phyloP scores from a whole-genome alignment of 2,113 vertebrate genomes.

The Cavia aperea region DNA sequence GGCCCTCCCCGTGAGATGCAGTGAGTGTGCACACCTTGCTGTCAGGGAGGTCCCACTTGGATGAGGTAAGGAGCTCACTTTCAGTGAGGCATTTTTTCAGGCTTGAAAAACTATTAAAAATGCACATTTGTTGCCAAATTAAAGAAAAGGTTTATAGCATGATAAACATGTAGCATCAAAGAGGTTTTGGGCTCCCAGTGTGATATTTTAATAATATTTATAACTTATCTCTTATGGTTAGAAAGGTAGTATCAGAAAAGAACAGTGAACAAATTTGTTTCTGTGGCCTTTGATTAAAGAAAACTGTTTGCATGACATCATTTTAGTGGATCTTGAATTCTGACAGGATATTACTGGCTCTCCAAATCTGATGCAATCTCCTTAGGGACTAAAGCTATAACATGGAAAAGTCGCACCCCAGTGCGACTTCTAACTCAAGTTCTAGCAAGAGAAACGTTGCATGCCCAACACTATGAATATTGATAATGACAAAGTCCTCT shows the following conservation, averaged over 20 bases:
- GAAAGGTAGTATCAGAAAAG: conserved; percentile 47
- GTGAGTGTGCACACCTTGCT: not conserved
- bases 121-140: conserved; percentile 32
- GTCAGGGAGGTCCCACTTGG: not conserved
- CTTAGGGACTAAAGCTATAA: not conserved
- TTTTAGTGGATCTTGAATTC: conserved; percentile 48
- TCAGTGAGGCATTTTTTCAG: conserved; percentile 1
- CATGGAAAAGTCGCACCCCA: not conserved
- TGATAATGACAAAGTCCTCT: not conserved
- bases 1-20: fast-evolving
- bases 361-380: conserved; percentile 18
- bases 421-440: conserved; percentile 30
- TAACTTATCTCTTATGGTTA: conserved; percentile 60
- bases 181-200: conserved; percentile 43
- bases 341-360: conserved; percentile 31
- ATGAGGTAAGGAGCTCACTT: not conserved
- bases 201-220: conserved; percentile 65
- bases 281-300: conserved; percentile 41
- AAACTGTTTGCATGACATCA: conserved; percentile 44
- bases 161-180: conserved; percentile 44
- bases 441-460: conserved; percentile 1
- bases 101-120: conserved; percentile 16
- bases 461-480: not conserved
- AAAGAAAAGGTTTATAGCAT: conserved; percentile 44
- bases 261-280: conserved; percentile 47